Evolutionary conservation across 1,140 invertebrate genomes (phyloP).

Genomic region (Papilio aristodemus): DNA sequence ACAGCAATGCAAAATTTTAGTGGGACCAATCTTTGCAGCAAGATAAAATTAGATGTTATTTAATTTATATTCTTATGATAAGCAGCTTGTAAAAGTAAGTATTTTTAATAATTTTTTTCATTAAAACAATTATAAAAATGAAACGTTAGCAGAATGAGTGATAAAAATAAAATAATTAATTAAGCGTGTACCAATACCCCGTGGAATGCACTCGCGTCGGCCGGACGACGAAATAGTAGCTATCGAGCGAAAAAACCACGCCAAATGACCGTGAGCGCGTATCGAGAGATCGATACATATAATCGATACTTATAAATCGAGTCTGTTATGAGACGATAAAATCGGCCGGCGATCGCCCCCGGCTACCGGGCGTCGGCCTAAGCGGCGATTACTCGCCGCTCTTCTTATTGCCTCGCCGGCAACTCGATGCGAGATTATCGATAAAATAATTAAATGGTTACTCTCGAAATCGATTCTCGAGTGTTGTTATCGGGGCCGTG

Average conservation of each 20-base stretch:
- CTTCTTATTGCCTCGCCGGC: slow-evolving; percentile 65
- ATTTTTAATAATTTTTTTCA: background rate
- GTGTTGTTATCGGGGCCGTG: slow-evolving; percentile 73
- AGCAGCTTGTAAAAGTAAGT: background rate
- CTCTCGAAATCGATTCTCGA: slow-evolving; percentile 79
- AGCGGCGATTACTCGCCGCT: slow-evolving; percentile 73
- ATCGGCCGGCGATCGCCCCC: slow-evolving; percentile 66
- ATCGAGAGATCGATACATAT: slow-evolving; percentile 72
- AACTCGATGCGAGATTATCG: slow-evolving; percentile 74
- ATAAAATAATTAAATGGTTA: slow-evolving; percentile 81
- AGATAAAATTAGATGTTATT: too few relatives aligned
- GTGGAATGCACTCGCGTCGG: slow-evolving; percentile 14
- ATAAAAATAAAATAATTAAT: slow-evolving; percentile 27
- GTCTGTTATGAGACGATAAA: slow-evolving; percentile 75
- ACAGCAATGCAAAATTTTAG: too few relatives aligned
- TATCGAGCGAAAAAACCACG: slow-evolving; percentile 43
- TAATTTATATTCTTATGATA: too few relatives aligned
- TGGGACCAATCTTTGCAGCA: too few relatives aligned
- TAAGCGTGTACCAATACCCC: slow-evolving; percentile 21
- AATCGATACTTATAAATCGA: slow-evolving; percentile 80
- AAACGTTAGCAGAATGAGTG: slow-evolving; percentile 12
- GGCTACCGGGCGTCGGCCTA: slow-evolving; percentile 75
- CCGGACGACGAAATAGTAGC: slow-evolving; percentile 45
- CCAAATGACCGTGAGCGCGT: slow-evolving; percentile 64
- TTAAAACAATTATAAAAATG: background rate